Base-by-base conservation (phyloP, 2,797 vertebrate species). In the Melanotaenia nigrans region DNA sequence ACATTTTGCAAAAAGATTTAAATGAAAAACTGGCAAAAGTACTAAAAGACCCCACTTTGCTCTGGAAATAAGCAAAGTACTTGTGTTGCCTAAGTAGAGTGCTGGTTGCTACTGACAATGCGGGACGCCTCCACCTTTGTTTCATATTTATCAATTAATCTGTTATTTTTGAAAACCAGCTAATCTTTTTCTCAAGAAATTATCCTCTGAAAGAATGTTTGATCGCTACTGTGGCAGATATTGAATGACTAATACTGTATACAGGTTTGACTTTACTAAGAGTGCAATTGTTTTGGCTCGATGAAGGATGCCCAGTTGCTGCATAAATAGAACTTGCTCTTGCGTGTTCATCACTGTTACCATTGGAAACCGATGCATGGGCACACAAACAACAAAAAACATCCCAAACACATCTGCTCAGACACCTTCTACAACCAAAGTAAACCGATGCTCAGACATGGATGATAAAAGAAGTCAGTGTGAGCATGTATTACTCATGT, bases 341-440 rank as follows among this genome's bases (percentile, higher is more conserved):
- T 75, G 5, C 35, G 16, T 54, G 35, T 68, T 68, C 35, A 47
- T 68, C 47, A 12, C 65, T 51, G n/a, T 61, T 71, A 49, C 32
- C 63, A 70, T 6, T 16, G 63, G 16, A 71, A n/a, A 53, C 11
- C 4, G 13, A 57, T 40, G 35, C 32, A 71, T 24, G 36, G 12
- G 59, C 24, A 66, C 30, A 49, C 58, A 53, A 22, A 16, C 1
- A 42, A 60, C 35, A 68, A 62, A 40, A 47, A n/a, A 47, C 8
- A 47, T n/a, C 45, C 45, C 75, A 83, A 83, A 80, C 81, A 78
- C 81, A 85, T 82, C 83, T 85, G 79, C 68, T 79, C 55, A 60
- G 77, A 79, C 84, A 90, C 79, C 86, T 88, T 85, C 70, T 63
- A 35, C 49, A 57, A 70, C 56, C 14, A 6, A 72, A 71, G 67